A percentile compares a stretch with the other conserved stretches of the same genome.
These are phyloP conservation scores for Cossypha caffra DNA, from an alignment of 2,797 vertebrate genomes.

Conservation along the genomic window DNA sequence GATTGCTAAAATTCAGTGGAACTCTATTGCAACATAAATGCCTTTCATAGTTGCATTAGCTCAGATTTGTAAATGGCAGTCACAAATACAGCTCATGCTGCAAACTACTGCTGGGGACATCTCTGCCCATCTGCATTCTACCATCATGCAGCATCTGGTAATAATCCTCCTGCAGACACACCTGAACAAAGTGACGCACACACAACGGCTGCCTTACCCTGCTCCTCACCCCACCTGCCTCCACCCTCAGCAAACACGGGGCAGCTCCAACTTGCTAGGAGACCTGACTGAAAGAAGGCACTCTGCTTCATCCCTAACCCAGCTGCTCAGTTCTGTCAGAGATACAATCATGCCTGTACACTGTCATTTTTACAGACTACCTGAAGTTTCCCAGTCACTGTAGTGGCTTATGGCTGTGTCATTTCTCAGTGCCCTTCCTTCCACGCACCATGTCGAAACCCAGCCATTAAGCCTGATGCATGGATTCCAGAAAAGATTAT, in stretches of 20 bases:
- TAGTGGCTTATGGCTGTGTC: neutral
- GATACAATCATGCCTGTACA: neutral
- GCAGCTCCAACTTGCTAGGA: neutral
- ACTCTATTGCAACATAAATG: neutral
- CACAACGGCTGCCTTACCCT: neutral
- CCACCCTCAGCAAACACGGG: neutral
- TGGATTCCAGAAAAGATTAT: neutral
- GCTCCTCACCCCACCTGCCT: neutral
- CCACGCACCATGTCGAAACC: neutral
- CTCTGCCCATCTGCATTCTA: neutral
- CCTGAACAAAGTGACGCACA: neutral
- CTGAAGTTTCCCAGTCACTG: neutral
- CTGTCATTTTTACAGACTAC: neutral
- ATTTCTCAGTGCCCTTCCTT: neutral
- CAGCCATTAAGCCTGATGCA: neutral
- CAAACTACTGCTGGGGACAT: fast-evolving
- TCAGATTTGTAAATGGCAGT: neutral
- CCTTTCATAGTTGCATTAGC: neutral
- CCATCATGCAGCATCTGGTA: neutral
- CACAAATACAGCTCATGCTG: neutral
- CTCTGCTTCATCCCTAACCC: neutral
- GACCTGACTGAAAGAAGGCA: neutral
- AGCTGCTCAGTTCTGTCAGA: neutral
- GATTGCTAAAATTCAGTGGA: neutral
- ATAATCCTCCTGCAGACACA: neutral